Percentiles rank a stretch among this genome's conserved stretches.
phyloP scores from a whole-genome alignment of 2,113 vertebrate species.

The Brachyhypopomus gauderio region DNA sequence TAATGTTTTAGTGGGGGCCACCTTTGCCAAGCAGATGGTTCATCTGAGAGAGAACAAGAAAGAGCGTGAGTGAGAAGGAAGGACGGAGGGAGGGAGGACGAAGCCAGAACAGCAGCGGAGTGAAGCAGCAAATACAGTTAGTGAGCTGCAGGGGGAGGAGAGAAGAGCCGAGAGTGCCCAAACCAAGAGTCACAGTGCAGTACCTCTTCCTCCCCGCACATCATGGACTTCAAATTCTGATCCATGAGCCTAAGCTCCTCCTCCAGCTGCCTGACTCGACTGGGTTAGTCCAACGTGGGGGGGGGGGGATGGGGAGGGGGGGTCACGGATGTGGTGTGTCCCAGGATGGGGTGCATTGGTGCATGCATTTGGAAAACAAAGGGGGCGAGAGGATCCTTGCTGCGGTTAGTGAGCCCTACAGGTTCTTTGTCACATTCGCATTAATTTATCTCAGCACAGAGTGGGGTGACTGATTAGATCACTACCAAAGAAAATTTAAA shows the following conservation, averaged over 20 bases:
- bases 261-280: conserved; percentile 89
- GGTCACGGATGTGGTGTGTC: conserved; percentile 55
- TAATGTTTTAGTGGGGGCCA: conserved; percentile 38
- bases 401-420: conserved; percentile 57
- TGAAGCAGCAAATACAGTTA: conserved; percentile 18
- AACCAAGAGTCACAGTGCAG: conserved; percentile 52
- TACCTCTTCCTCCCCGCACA: conserved; percentile 98
- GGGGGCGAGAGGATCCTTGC: conserved; percentile 52
- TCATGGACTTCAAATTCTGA: conserved; percentile 94
- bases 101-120: background rate
- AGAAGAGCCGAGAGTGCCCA: background rate
- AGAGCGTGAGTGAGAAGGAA: no score
- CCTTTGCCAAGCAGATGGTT: conserved; percentile 35
- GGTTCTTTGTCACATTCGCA: conserved; percentile 40
- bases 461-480: background rate
- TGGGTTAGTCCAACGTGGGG: conserved; percentile 75
- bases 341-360: conserved; percentile 59
- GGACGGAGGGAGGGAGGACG: no score
- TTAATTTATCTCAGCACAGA: conserved; percentile 1
- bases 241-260: conserved; percentile 95
- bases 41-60: background rate
- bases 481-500: no score
- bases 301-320: conserved; percentile 37
- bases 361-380: conserved; percentile 65
- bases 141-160: conserved; percentile 21